Conservation (phyloP, 2,888 invertebrate genomes). For the Proisotoma minuta region DNA sequence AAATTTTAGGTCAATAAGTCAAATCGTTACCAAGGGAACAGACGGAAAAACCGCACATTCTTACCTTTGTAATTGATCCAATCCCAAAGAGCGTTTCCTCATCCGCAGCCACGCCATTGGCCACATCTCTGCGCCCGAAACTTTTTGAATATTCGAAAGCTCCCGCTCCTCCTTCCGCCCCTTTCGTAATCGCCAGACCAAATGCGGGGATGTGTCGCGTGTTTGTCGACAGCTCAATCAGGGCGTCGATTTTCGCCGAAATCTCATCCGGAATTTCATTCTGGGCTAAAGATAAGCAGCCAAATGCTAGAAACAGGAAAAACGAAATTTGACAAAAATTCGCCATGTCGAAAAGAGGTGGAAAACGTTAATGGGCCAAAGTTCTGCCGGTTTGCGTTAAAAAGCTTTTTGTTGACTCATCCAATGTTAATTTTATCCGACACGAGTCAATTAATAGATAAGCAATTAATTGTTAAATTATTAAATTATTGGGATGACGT, state of each 20-base stretch:
- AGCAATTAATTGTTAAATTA: too few species aligned
- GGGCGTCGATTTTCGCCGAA: not conserved
- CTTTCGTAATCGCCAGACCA: not conserved
- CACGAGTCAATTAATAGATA: too few species aligned
- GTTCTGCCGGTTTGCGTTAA: too few species aligned
- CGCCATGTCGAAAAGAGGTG: too few species aligned
- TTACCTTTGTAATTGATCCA: not conserved
- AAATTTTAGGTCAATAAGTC: too few species aligned
- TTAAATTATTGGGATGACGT: too few species aligned
- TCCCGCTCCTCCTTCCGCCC: not conserved
- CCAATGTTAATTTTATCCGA: too few species aligned
- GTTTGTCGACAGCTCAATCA: not conserved
- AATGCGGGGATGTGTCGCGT: not conserved
- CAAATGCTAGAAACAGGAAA: too few species aligned
- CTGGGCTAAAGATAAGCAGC: too few species aligned
- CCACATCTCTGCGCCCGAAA: not conserved
- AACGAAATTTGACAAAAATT: too few species aligned
- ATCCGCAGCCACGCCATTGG: not conserved
- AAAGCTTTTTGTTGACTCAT: too few species aligned
- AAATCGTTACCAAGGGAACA: not conserved
- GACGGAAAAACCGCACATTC: not conserved
- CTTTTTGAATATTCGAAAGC: not conserved
- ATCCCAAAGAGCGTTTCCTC: not conserved
- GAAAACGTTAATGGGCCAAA: too few species aligned
- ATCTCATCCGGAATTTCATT: not conserved